Evolutionary conservation across 2,797 vertebrate genomes (phyloP).

Genomic region (Semotilus atromaculatus): DNA sequence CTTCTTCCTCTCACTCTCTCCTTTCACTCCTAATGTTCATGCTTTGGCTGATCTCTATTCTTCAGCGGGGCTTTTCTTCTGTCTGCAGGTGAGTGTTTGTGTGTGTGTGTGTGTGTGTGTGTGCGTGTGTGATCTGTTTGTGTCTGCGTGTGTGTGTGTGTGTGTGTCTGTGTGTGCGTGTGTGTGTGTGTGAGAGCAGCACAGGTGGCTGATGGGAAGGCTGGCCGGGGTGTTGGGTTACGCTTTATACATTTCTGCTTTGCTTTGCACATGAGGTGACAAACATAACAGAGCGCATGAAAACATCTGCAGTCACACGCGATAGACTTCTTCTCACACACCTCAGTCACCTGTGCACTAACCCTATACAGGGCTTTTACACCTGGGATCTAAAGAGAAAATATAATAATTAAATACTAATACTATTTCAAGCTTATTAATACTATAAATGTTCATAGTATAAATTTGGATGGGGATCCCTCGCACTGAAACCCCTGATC

Average conservation of each 20-base stretch:
- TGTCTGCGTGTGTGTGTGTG: background rate
- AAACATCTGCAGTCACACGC: background rate
- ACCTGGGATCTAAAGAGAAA: no score
- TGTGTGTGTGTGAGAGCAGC: background rate
- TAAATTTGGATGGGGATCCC: no score
- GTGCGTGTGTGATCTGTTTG: background rate
- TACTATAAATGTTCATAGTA: no score
- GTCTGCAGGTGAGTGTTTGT: conserved; percentile 9
- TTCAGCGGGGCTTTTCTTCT: background rate
- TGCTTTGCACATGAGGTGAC: background rate
- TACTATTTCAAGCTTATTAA: no score
- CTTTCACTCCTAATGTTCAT: background rate
- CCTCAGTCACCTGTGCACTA: no score
- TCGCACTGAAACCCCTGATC: no score
- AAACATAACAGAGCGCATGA: background rate
- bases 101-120: background rate
- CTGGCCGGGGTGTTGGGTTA: conserved; percentile 7
- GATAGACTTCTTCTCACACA: no score
- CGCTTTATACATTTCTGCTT: background rate
- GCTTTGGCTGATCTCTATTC: conserved; percentile 14
- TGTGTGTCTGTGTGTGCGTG: background rate
- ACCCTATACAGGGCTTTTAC: background rate
- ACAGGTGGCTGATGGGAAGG: conserved; percentile 38
- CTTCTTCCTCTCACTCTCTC: background rate
- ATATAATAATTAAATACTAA: no score